Base-by-base conservation (phyloP, 1,140 invertebrate genomes). In the Monomorium pharaonis region DNA sequence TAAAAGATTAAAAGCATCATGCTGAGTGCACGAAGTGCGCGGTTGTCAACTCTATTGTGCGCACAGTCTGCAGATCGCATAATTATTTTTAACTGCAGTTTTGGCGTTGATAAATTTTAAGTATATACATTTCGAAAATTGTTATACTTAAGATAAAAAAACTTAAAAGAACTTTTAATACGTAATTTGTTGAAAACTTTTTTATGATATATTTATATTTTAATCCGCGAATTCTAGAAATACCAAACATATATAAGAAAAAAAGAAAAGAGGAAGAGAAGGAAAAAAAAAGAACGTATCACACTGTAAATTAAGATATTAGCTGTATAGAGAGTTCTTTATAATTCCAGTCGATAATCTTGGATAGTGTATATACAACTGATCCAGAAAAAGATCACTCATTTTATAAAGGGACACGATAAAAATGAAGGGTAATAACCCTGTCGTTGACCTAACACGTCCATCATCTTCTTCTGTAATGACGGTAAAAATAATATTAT, bases 401-500 rank as follows among this genome's bases (percentile, higher is more conserved):
- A 18, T 56, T 37, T 7, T 81, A 72, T 37, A 54, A 80, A 69
- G 33, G 14, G 12, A 81, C 18, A 10, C n/a, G 24, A 72, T 72
- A 70, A 81, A 75, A 81, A 81, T 56, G 27, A 21, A 72, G 49
- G 65, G 49, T 37, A 81, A 72, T 12, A 81, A 72, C 78, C 78
- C n/a, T 27, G 21, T 81, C 65, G 62, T 21, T 80, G 51, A 72
- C 58, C 33, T 72, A 72, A 58, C 24, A n/a, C 37, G 24, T 69
- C 7, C 24, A 16, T 16, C 33, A 21, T 24, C 18, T 81, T 72
- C 24, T 12, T 14, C 4, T 37, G 37, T 37, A 7, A 37, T 37
- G 27, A 72, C 1, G 77, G 70, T 81, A 72, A 81, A 70, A 56
- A 81, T 81, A 81, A 81, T 44, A 72, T 44, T 44, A n/a, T 81